Evolutionary conservation across 2,888 invertebrate genomes (phyloP).

Genomic region (Brenthis ino): DNA sequence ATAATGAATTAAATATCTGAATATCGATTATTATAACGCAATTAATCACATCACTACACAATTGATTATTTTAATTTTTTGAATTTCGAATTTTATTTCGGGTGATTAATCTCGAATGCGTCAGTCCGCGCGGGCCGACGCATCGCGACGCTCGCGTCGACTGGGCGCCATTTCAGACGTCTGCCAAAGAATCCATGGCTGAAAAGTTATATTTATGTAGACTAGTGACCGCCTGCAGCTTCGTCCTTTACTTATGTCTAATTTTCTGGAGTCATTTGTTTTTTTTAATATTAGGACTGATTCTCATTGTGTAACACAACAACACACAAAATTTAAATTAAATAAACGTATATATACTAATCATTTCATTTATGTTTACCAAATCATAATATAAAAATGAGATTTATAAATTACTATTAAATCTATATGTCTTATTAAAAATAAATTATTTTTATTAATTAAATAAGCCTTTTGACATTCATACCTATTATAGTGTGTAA

Average conservation of each 20-base stretch:
- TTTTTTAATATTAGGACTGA: too few species aligned
- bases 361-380: too few species aligned
- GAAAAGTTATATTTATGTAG: slow-evolving; percentile 75
- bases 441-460: too few species aligned
- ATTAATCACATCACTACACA: slow-evolving; percentile 29
- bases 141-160: slow-evolving; percentile 68
- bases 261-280: background rate
- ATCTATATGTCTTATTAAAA: too few species aligned
- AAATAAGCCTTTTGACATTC: too few species aligned
- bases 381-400: too few species aligned
- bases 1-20: background rate
- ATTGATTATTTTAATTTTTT: slow-evolving; percentile 25
- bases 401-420: too few species aligned
- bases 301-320: too few species aligned
- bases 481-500: too few species aligned
- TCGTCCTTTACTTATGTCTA: slow-evolving; percentile 8
- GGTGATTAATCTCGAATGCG: slow-evolving; percentile 48
- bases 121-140: slow-evolving; percentile 62
- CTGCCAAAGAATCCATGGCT: slow-evolving; percentile 75
- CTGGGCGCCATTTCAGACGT: slow-evolving; percentile 71
- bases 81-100: slow-evolving; percentile 36
- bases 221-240: slow-evolving; percentile 9
- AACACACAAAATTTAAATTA: too few species aligned
- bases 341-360: too few species aligned
- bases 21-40: slow-evolving; percentile 17